Percentiles rank a stretch among this genome's conserved stretches.
phyloP scores from a whole-genome alignment of 2,888 invertebrate genomes.

The Noctua janthe region DNA sequence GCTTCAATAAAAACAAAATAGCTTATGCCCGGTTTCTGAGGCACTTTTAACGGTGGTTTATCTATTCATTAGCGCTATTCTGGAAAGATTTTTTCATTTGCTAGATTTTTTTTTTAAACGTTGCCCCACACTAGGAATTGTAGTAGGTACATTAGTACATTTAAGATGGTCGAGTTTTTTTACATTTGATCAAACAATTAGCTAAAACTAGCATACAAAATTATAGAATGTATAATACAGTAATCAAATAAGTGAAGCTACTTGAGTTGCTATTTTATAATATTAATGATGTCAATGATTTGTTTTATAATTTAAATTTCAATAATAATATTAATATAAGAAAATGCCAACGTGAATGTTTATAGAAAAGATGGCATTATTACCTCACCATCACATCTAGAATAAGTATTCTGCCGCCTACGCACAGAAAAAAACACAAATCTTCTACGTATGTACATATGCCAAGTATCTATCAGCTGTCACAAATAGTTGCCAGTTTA shows the following conservation, averaged over 20 bases:
- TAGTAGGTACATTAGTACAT: background rate
- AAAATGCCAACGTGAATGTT: background rate
- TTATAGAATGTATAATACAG: background rate
- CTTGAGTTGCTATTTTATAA: background rate
- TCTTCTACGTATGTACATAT: background rate
- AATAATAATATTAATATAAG: background rate
- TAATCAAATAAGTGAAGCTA: background rate
- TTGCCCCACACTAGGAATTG: background rate
- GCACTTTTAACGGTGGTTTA: too few species aligned
- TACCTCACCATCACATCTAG: background rate
- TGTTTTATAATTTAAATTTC: background rate
- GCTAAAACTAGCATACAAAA: background rate
- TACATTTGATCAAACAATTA: background rate
- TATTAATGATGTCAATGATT: background rate
- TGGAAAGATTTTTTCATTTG: background rate
- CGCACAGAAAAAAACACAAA: background rate
- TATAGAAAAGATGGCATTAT: background rate
- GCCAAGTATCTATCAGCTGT: constrained; percentile 11
- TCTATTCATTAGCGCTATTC: too few species aligned
- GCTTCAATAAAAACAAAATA: background rate
- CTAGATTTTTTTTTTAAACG: background rate
- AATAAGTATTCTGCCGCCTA: background rate
- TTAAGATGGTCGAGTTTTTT: background rate
- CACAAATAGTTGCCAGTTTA: constrained; percentile 13
- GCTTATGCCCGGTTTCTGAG: background rate